Evolutionary conservation across 2,888 invertebrate genomes (phyloP), one percentile per base, ranked within the genome.

Genomic region (Xylota segnis): DNA sequence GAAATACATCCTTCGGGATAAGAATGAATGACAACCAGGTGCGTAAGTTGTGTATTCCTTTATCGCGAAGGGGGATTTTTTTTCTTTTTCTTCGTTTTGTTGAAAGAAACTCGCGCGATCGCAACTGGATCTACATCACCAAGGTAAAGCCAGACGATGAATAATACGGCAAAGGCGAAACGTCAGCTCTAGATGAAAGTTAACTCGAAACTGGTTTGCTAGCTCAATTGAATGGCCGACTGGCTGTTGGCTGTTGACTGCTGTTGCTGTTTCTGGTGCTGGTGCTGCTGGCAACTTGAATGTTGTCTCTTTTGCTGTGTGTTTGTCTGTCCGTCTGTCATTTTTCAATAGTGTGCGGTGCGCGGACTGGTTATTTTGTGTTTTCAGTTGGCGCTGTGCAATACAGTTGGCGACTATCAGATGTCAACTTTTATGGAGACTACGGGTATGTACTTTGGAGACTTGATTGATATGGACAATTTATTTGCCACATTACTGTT

Each of bases 101-200:
- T 12, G 12, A 47, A 56, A 47, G 71, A 71, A 45, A 79, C 43
- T 79, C 84, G 70, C 79, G 52, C 84, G 75, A 79, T 66, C 63
- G 75, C 75, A 72, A 86, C 71, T 72, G 63, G 56, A 66, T 68
- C 81, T 81, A 81, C 86, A 86, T 86, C 74, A 87, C 68, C 74
- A 70, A 83, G 68, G 74, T 59, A 84, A 82, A 83, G 68, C 59
- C 78, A 87, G 76, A 75, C 83, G 68, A 86, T 77, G 83, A 87
- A 87, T 79, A 84, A 79, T 84, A 83, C 84, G 88, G 87, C 89
- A 88, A 82, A 83, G 87, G 87, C 87, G 83, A 89, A 86, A 91
- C 90, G 91, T 91, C 91, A 88, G 90, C 89, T 89, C 89, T 82
- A 88, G 90, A 91, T 91, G 91, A 91, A 91, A 91, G 92, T 91